These are phyloP conservation scores for Nomada ferruginata DNA, from an alignment of 2,888 invertebrate genomes.

Conservation along the genomic window DNA sequence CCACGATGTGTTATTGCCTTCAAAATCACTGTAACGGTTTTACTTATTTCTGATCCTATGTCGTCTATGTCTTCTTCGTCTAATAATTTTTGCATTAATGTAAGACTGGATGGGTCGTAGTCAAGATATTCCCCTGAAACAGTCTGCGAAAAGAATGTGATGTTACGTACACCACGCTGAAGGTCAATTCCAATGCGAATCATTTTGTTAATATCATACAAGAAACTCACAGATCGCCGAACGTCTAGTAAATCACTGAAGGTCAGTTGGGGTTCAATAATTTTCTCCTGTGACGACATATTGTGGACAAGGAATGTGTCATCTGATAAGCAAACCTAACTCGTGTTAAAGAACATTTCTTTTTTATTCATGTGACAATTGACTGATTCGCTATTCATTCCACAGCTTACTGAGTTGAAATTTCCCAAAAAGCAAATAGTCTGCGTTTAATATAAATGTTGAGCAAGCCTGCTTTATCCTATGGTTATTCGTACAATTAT, in stretches of 20 bases:
- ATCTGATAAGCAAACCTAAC: background rate
- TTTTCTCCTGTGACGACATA: slow-evolving; percentile 12
- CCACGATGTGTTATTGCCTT: slow-evolving; percentile 74
- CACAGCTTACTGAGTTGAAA: slow-evolving; percentile 7
- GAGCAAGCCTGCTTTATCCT: background rate
- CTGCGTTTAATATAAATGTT: background rate
- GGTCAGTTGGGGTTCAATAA: background rate
- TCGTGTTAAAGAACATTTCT: slow-evolving; percentile 10
- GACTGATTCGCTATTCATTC: background rate
- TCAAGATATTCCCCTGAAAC: background rate
- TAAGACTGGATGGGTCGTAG: background rate
- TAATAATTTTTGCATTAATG: no score
- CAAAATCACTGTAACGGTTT: slow-evolving; percentile 66
- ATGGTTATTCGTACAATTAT: no score
- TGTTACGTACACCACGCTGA: background rate
- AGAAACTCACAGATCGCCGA: background rate
- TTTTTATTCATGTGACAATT: slow-evolving; percentile 35
- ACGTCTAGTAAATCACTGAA: background rate
- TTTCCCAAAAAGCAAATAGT: background rate
- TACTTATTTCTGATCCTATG: slow-evolving; percentile 66
- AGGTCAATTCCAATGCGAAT: background rate
- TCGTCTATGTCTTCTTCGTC: slow-evolving; percentile 31
- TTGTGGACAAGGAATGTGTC: background rate
- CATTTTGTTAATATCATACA: background rate
- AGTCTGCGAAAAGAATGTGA: background rate